These are phyloP conservation scores for Mus musculus DNA, from an alignment of 2,113 vertebrate genomes.

Conservation along the genomic window DNA sequence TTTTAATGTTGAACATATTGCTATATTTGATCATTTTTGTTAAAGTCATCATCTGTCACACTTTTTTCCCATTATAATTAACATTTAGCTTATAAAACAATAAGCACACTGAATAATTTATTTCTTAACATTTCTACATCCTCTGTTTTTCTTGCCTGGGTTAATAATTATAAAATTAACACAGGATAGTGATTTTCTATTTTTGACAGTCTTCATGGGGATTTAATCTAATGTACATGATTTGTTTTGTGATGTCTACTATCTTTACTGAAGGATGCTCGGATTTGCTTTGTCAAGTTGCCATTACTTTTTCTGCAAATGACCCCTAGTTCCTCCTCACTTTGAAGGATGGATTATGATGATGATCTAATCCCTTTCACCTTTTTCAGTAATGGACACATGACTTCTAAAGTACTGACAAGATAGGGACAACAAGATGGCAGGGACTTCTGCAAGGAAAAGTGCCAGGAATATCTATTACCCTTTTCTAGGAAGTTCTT, in stretches of 20 bases:
- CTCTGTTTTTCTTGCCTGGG: not conserved
- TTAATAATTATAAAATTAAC: slow-evolving; percentile 20
- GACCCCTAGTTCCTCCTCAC: not conserved
- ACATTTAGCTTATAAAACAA: not conserved
- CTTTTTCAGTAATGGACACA: not conserved
- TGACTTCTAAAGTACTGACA: not conserved
- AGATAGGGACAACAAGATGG: not conserved
- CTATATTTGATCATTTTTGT: slow-evolving; percentile 25
- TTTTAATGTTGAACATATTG: not conserved
- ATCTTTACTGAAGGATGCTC: not conserved
- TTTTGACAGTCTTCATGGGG: not conserved
- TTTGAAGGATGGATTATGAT: not conserved
- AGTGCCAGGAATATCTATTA: not conserved
- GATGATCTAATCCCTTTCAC: not conserved
- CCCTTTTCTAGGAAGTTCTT: not conserved
- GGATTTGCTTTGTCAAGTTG: not conserved
- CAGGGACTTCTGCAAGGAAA: not conserved
- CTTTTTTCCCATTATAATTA: slow-evolving; percentile 25
- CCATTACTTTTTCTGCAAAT: not conserved
- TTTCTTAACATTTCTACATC: not conserved
- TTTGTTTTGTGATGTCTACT: slow-evolving; percentile 33
- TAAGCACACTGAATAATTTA: not conserved
- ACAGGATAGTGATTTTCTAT: not conserved
- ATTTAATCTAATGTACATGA: not conserved
- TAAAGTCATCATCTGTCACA: not conserved